Conservation (phyloP, 2,888 invertebrate species). For the Gastracanthus pulcherrimus region DNA sequence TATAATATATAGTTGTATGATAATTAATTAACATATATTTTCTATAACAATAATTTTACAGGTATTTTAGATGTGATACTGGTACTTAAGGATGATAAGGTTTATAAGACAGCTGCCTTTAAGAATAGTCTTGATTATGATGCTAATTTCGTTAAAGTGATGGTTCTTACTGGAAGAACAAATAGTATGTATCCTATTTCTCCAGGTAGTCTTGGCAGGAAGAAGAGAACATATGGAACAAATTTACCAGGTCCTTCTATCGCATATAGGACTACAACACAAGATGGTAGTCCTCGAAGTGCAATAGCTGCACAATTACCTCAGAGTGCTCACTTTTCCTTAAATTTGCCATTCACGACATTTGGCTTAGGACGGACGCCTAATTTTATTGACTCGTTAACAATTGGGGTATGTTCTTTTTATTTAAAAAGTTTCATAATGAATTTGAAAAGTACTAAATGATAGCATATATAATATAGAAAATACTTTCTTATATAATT, state of each 20-base stretch:
- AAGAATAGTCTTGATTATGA: slow-evolving; percentile 94
- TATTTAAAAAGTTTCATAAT: not conserved
- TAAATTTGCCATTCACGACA: slow-evolving; percentile 96
- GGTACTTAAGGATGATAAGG: slow-evolving; percentile 76
- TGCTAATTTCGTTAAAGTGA: slow-evolving; percentile 96
- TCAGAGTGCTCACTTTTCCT: slow-evolving; percentile 93
- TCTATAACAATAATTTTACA: slow-evolving; percentile 23
- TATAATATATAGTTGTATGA: slow-evolving; percentile 10
- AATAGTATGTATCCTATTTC: slow-evolving; percentile 85
- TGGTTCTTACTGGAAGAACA: slow-evolving; percentile 91
- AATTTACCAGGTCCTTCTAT: slow-evolving; percentile 95
- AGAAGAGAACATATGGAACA: slow-evolving; percentile 90
- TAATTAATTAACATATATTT: not conserved
- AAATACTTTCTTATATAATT: slow-evolving; percentile 29
- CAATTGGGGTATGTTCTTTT: slow-evolving; percentile 83
- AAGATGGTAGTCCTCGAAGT: slow-evolving; percentile 88
- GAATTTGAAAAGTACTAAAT: not conserved
- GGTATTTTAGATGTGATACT: slow-evolving; percentile 91
- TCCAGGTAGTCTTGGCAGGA: slow-evolving; percentile 86
- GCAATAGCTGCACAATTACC: slow-evolving; percentile 93
- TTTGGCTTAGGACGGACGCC: slow-evolving; percentile 99
- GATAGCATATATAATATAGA: no score
- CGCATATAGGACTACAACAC: slow-evolving; percentile 91
- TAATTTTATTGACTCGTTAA: slow-evolving; percentile 95
- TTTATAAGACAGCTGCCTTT: slow-evolving; percentile 86